Base-by-base conservation (phyloP, 2,797 vertebrate species). In the Vultur gryphus region DNA sequence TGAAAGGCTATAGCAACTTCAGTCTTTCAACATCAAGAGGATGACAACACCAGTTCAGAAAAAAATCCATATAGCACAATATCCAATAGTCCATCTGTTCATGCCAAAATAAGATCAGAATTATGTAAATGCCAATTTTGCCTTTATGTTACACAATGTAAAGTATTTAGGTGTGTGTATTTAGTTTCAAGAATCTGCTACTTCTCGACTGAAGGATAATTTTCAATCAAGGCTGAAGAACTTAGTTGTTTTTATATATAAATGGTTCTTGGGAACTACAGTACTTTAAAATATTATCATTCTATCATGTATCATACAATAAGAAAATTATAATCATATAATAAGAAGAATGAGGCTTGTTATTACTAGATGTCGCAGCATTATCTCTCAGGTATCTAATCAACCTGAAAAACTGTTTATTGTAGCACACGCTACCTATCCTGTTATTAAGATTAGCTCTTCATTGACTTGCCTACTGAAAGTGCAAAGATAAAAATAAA, bases 361-460 rank as follows among this genome's bases (percentile, higher is more conserved):
- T 71, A 17, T 57, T 90, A 37, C 16, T 54, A 31, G 66, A 25
- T 49, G 4, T 28, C 13, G 7, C 37, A 46, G 8, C 43, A 69
- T 79, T 82, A 51, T 55, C 14, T 79, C 31, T 43, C 43, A 25
- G 14, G 16, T 52, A 79, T 72, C 33, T 78, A 24, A 78, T 48
- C 17, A 84, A 6, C 13, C 23, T 57, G 29, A 78, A 93, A 87
- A 78, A 6, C 2, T 69, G 7, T 81, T 93, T 75, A 46, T 72
- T 69, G 37, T 26, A 69, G 4, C 52, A 9, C n/a, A 69, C 0
- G 0, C 13, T 91, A n/a, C 23, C 43, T 55, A 76, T 6, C 11
- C 11, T 46, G 15, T 65, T 20, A 66, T 72, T 85, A 67, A 26
- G 21, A 78, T 51, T 65, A 82, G 3, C 5, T 59, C 23, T 79